Conservation (phyloP, 1,140 invertebrate genomes). For the Linepithema humile region DNA sequence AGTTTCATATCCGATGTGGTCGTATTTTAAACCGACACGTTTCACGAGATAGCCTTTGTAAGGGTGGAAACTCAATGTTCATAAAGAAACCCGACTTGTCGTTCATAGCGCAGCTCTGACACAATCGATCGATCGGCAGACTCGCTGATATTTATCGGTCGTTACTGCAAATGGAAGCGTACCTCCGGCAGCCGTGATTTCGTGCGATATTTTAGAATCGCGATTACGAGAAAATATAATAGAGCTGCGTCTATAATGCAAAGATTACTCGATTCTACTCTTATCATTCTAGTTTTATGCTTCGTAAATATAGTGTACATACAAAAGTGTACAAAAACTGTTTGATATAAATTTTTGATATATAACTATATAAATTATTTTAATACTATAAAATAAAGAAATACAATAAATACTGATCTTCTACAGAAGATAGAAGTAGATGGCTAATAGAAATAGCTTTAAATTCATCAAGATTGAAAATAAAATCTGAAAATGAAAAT, state of each 20-base stretch:
- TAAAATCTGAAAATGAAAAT: background rate
- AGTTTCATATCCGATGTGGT: conserved; percentile 70
- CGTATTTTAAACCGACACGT: conserved; percentile 22
- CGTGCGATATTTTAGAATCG: conserved; percentile 22
- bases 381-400: background rate
- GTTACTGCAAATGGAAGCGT: conserved; percentile 30
- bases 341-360: background rate
- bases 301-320: background rate
- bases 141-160: conserved; percentile 39
- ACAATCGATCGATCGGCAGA: conserved; percentile 20
- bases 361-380: background rate
- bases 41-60: conserved; percentile 11
- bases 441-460: too few relatives aligned
- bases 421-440: background rate
- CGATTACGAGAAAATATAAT: background rate
- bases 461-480: background rate
- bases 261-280: background rate
- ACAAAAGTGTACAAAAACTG: background rate
- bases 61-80: conserved; percentile 30
- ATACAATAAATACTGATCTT: background rate
- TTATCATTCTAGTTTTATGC: background rate
- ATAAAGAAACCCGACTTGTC: conserved; percentile 33
- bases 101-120: background rate
- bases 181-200: background rate
- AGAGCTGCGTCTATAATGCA: background rate